A percentile compares a stretch with the other conserved stretches of the same genome.
phyloP scores from a whole-genome alignment of 2,888 invertebrate genomes.

The Linnaemya vulpina region DNA sequence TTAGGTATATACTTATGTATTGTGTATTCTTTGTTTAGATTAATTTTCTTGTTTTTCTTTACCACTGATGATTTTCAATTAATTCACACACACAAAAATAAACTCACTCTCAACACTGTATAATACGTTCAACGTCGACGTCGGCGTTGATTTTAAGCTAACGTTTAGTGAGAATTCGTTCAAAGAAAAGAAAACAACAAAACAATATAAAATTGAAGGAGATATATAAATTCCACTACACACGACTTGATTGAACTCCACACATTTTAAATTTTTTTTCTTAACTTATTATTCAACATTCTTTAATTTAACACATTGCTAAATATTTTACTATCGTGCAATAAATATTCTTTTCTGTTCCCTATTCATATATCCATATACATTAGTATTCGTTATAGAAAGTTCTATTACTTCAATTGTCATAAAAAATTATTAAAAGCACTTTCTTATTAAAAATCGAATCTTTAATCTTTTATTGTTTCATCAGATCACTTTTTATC shows the following conservation, averaged over 20 bases:
- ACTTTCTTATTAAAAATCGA: slow-evolving; percentile 32
- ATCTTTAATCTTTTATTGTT: slow-evolving; percentile 32
- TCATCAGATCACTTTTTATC: slow-evolving; percentile 17
- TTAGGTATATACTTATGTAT: too few species aligned
- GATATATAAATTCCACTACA: slow-evolving; percentile 63
- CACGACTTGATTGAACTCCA: slow-evolving; percentile 55
- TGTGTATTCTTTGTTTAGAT: slow-evolving; percentile 49
- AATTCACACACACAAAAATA: slow-evolving; percentile 51
- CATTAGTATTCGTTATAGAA: slow-evolving; percentile 2
- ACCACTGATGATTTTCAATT: slow-evolving; percentile 65
- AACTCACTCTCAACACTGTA: slow-evolving; percentile 31
- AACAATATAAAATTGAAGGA: slow-evolving; percentile 30
- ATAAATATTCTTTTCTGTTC: slow-evolving; percentile 40
- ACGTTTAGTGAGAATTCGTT: slow-evolving; percentile 58
- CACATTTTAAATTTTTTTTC: slow-evolving; percentile 65
- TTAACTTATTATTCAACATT: slow-evolving; percentile 45
- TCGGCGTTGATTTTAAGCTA: slow-evolving; percentile 32
- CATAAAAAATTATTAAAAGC: slow-evolving; percentile 36
- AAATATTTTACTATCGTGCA: slow-evolving; percentile 1
- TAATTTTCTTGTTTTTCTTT: slow-evolving; percentile 57
- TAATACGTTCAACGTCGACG: slow-evolving; percentile 40
- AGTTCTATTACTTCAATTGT: slow-evolving; percentile 21
- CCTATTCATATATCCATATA: slow-evolving; percentile 11
- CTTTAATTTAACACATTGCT: slow-evolving; percentile 28
- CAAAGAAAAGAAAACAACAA: slow-evolving; percentile 39